Base-by-base conservation (phyloP, 2,113 vertebrate species). In the Prunella himalayana region DNA sequence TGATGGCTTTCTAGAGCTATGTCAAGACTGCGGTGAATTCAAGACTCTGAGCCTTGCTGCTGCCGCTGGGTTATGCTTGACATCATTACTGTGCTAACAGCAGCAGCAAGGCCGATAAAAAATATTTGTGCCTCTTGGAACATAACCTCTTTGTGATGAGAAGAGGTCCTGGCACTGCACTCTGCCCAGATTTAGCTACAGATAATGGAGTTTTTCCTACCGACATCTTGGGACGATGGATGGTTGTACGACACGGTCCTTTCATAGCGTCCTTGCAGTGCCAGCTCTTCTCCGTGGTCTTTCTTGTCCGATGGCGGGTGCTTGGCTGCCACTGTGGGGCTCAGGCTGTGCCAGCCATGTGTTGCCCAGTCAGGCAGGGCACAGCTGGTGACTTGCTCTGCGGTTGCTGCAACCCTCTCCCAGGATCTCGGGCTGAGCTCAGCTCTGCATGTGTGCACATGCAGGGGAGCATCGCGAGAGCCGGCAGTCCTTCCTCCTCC, bases 151-250 rank as follows among this genome's bases (percentile, higher is more conserved):
- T 73, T 1, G 12, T 53, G 70, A 64, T 64, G 37, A 73, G 64
- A 71, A 81, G 56, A 87, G 60, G 57, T 81, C 68, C 66, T 77
- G 81, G 45, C 70, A 60, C 49, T 53, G 57, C 0, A 0, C 11
- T 45, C 20, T 93, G 71, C 63, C 50, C 50, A 53, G 53, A 69
- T 87, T 66, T 88, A 95, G 39, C 56, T 63, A 65, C 76, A 57
- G 45, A 88, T 90, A 90, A 61, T 33, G 33, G 87, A 56, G 23
- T 42, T 95, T 88, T 88, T 94, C 92, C 83, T 88, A 51, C 49
- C 17, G 15, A 57, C 59, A 47, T 49, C 66, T 82, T 70, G 33
- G 54, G 77, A 31, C 0, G 31, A 71, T 57, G 60, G 47, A 4
- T 0, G 6, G 59, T 31, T 6, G 8, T 68, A 17, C 0, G 7